A percentile compares a stretch with the other conserved stretches of the same genome.
phyloP scores from a whole-genome alignment of 1,140 invertebrate species.

The Copidosoma floridanum region DNA sequence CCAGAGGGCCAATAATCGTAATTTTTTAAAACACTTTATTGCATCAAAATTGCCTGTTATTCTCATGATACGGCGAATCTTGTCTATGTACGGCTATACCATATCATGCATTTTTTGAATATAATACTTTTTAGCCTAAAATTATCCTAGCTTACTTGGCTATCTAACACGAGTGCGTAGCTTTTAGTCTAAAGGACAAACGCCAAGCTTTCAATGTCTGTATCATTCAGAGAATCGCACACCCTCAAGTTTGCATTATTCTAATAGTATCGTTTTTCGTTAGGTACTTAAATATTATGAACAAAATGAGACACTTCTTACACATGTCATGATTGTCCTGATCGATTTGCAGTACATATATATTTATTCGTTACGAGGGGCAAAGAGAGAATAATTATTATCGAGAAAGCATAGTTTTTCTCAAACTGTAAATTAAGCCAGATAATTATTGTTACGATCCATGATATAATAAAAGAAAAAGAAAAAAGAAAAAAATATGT shows the following conservation, averaged over 20 bases:
- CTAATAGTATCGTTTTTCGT: conserved; percentile 11
- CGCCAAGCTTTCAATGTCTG: neutral
- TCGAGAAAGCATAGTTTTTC: conserved; percentile 1
- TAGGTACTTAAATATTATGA: too few relatives aligned
- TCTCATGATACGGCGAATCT: too few relatives aligned
- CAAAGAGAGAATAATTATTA: too few relatives aligned
- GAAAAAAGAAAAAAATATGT: too few relatives aligned
- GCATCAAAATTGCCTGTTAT: too few relatives aligned
- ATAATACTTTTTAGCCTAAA: too few relatives aligned
- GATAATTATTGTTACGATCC: conserved; percentile 30
- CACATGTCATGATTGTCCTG: conserved; percentile 4
- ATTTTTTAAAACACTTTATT: conserved; percentile 17
- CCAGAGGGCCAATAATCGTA: conserved; percentile 17
- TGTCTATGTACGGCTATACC: too few relatives aligned
- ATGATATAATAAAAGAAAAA: too few relatives aligned
- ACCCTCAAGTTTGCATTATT: conserved; percentile 12
- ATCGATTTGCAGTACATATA: conserved; percentile 8
- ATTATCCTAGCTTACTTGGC: too few relatives aligned
- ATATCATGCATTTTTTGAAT: too few relatives aligned
- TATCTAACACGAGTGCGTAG: neutral
- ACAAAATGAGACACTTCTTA: too few relatives aligned
- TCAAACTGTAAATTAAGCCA: conserved; percentile 14
- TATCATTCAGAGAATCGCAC: conserved; percentile 23
- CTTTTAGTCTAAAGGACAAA: neutral
- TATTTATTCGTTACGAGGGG: neutral